These are phyloP conservation scores for Nesidiocoris tenuis DNA, from an alignment of 2,888 invertebrate species.

Conservation along the genomic window DNA sequence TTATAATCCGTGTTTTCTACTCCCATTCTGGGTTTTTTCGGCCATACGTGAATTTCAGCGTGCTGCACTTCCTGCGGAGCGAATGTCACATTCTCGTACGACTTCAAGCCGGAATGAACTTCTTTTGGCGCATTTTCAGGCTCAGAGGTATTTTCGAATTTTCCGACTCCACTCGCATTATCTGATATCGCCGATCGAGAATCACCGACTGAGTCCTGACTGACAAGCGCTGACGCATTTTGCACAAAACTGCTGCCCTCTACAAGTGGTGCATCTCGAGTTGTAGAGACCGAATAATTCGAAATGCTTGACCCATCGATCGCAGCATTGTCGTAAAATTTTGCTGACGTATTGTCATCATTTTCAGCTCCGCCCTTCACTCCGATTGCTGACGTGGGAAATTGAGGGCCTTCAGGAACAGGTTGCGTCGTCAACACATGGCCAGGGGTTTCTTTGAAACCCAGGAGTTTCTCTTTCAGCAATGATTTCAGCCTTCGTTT, in stretches of 20 bases:
- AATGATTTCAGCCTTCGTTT: constrained; percentile 50
- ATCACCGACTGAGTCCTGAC: background rate
- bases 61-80: constrained; percentile 15
- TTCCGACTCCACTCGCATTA: background rate
- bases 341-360: constrained; percentile 18
- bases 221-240: background rate
- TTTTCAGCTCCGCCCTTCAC: background rate
- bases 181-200: background rate
- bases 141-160: background rate
- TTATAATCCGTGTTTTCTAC: background rate
- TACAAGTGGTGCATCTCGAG: background rate
- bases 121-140: background rate
- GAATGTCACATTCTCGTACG: background rate
- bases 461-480: constrained; percentile 45
- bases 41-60: constrained; percentile 16
- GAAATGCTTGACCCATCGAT: too few relatives aligned
- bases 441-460: constrained; percentile 37
- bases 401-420: constrained; percentile 25
- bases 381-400: background rate
- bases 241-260: too few relatives aligned
- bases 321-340: constrained; percentile 17
- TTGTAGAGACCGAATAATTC: background rate
- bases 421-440: constrained; percentile 27
- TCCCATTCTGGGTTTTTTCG: background rate
- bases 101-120: constrained; percentile 1